Percentiles rank a stretch among this genome's conserved stretches.
Evolutionary conservation across 2,888 invertebrate species (phyloP).

Genomic region (Drosophila barbarae): DNA sequence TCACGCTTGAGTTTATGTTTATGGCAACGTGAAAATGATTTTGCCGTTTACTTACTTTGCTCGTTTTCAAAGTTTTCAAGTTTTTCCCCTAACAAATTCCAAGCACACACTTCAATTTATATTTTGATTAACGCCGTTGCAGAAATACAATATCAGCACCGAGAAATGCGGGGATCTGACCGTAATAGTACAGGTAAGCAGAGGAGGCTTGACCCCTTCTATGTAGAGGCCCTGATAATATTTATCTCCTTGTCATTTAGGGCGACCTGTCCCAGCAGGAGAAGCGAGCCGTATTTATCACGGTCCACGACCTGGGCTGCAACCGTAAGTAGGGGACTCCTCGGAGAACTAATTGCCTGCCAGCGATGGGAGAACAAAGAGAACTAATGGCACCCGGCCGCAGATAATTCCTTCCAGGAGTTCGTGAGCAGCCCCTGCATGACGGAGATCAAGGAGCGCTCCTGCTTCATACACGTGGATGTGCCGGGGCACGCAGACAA

Average conservation of each 20-base stretch:
- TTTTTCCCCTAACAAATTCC: constrained; percentile 27
- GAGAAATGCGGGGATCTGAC: constrained; percentile 87
- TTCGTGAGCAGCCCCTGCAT: constrained; percentile 91
- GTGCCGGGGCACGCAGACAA: constrained; percentile 92
- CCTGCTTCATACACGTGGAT: constrained; percentile 92
- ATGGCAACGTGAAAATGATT: constrained; percentile 58
- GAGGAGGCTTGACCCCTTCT: neutral
- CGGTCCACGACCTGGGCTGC: constrained; percentile 93
- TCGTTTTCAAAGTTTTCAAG: constrained; percentile 19
- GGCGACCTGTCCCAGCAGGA: constrained; percentile 90
- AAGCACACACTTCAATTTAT: constrained; percentile 33
- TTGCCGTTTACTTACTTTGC: constrained; percentile 37
- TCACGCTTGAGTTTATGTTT: constrained; percentile 63
- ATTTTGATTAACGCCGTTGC: constrained; percentile 80
- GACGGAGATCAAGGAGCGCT: constrained; percentile 90
- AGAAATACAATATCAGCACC: constrained; percentile 88
- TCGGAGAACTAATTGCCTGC: constrained; percentile 22
- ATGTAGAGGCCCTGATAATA: neutral
- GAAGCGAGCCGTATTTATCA: constrained; percentile 90
- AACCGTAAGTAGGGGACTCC: constrained; percentile 83
- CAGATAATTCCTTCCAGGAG: constrained; percentile 90
- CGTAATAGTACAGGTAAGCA: constrained; percentile 87
- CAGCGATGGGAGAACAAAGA: neutral
- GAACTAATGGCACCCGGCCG: constrained; percentile 8
- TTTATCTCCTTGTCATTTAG: constrained; percentile 80